Percentiles rank a stretch among this genome's conserved stretches.
These are phyloP conservation scores for Rhinoderma darwinii DNA, from an alignment of 2,113 vertebrate genomes.

Conservation along the genomic window DNA sequence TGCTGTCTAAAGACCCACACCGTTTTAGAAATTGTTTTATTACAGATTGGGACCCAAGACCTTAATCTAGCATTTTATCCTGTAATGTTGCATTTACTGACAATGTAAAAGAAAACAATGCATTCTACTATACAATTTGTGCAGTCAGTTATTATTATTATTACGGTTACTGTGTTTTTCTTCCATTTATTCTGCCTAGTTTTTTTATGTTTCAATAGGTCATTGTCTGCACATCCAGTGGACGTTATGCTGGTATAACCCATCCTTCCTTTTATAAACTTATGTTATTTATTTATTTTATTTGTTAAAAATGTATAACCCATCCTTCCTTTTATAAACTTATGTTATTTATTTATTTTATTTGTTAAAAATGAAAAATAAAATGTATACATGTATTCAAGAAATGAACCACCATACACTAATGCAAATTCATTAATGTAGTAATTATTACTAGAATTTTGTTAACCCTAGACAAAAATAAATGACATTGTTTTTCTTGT, in stretches of 20 bases:
- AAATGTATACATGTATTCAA: not conserved
- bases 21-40: not conserved
- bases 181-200: not conserved
- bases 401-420: not conserved
- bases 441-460: too few species aligned
- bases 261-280: not conserved
- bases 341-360: not conserved
- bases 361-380: not conserved
- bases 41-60: not conserved
- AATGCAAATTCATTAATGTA: too few species aligned
- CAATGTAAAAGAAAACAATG: slow-evolving; percentile 1
- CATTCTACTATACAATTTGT: slow-evolving; percentile 14
- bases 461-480: too few species aligned
- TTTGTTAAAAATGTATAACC: not conserved
- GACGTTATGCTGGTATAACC: not conserved
- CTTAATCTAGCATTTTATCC: slow-evolving; percentile 12
- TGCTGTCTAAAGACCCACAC: not conserved
- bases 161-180: not conserved
- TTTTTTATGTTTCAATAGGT: not conserved
- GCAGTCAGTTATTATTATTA: slow-evolving; percentile 25
- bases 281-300: not conserved
- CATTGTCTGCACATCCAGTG: not conserved
- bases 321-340: not conserved
- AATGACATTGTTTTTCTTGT: too few species aligned
- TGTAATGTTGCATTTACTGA: slow-evolving; percentile 7